Conservation (phyloP, 2,113 vertebrate species). For the Mystacornis crossleyi region DNA sequence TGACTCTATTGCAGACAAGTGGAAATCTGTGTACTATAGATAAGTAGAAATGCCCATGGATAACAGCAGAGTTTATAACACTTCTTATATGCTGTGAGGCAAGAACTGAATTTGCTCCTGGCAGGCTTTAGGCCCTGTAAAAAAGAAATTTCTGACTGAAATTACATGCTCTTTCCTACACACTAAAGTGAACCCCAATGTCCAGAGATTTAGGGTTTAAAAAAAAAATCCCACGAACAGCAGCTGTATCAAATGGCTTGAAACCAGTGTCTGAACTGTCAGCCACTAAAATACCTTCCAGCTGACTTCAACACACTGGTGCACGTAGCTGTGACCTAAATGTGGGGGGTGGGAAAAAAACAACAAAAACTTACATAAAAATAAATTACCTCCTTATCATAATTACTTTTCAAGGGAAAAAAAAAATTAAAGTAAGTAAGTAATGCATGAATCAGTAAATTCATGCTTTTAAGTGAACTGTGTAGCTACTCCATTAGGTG, state of each 20-base stretch:
- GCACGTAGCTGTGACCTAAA: background rate
- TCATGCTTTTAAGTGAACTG: background rate
- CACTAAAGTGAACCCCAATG: background rate
- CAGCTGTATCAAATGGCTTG: background rate
- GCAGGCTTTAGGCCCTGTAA: background rate
- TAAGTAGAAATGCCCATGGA: background rate
- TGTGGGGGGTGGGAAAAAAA: rapidly evolving
- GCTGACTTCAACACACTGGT: background rate
- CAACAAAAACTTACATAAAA: background rate
- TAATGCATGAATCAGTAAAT: background rate
- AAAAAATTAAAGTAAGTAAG: background rate
- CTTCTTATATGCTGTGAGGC: background rate
- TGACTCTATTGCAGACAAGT: background rate
- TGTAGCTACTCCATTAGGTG: background rate
- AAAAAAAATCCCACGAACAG: background rate
- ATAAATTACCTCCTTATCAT: background rate
- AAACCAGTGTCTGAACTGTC: background rate
- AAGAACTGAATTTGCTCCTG: background rate
- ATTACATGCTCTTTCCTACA: background rate
- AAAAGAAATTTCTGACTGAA: background rate
- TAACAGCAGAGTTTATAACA: background rate
- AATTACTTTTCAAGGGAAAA: rapidly evolving
- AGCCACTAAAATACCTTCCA: background rate
- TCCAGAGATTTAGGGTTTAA: background rate
- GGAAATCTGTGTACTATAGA: background rate